Percentiles rank a stretch among this genome's conserved stretches.
These are phyloP conservation scores for Emys orbicularis DNA, from an alignment of 2,797 vertebrate species.

Conservation along the genomic window DNA sequence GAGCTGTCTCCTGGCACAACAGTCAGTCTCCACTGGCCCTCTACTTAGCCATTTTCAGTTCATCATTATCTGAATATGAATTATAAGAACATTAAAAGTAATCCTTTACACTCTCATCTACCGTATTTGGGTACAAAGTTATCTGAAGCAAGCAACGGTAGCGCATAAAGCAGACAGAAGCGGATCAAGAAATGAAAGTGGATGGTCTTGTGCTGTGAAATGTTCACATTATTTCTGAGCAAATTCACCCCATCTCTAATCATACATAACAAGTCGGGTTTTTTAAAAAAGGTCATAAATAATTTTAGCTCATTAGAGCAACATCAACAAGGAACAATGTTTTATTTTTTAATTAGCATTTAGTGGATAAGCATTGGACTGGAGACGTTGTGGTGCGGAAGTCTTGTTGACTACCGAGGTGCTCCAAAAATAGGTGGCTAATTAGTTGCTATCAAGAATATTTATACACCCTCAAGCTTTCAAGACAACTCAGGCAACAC, in stretches of 20 bases:
- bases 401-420: conserved; percentile 2
- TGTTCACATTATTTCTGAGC: background rate
- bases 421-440: conserved; percentile 23
- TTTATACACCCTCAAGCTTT: background rate
- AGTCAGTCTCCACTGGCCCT: background rate
- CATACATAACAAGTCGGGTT: background rate
- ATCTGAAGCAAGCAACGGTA: conserved; percentile 10
- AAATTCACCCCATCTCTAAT: background rate
- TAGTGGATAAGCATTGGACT: background rate
- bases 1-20: background rate
- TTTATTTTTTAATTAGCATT: conserved; percentile 41
- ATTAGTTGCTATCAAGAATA: conserved; percentile 28
- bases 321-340: background rate
- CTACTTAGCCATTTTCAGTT: background rate
- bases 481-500: conserved; percentile 49
- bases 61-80: background rate
- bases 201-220: background rate
- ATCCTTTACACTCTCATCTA: background rate
- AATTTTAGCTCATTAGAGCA: background rate
- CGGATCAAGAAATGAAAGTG: background rate
- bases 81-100: background rate
- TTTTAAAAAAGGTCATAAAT: background rate
- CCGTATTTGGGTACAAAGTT: background rate
- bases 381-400: background rate
- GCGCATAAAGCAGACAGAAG: background rate